Evolutionary conservation across 2,888 invertebrate genomes (phyloP).

Genomic region (Torymus tubicola): DNA sequence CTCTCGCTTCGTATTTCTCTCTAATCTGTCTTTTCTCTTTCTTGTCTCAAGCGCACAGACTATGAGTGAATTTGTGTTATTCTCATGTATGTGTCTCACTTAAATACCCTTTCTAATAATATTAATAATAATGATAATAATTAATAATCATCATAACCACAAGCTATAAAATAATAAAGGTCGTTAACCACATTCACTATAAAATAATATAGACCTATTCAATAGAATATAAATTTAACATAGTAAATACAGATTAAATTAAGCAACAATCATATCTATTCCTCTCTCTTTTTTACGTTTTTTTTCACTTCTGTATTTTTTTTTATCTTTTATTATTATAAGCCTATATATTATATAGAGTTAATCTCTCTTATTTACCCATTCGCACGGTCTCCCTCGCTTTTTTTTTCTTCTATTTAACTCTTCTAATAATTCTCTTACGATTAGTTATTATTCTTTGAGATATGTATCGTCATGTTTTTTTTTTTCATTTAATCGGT

Average conservation of each 20-base stretch:
- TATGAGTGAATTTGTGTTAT: slow-evolving; percentile 35
- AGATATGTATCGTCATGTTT: slow-evolving; percentile 76
- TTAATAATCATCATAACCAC: slow-evolving; percentile 58
- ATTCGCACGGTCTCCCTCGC: slow-evolving; percentile 42
- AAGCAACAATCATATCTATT: slow-evolving; percentile 72
- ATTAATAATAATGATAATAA: slow-evolving; percentile 56
- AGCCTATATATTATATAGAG: slow-evolving; percentile 56
- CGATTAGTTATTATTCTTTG: slow-evolving; percentile 76
- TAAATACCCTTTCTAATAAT: slow-evolving; percentile 69
- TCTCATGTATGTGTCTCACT: slow-evolving; percentile 39
- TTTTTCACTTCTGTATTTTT: slow-evolving; percentile 41
- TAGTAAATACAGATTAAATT: slow-evolving; percentile 75
- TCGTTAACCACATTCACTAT: slow-evolving; percentile 60
- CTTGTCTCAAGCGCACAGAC: slow-evolving; percentile 6
- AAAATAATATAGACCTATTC: slow-evolving; percentile 71
- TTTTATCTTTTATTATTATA: slow-evolving; percentile 44
- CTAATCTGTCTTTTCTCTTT: slow-evolving; percentile 49
- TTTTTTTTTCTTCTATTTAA: slow-evolving; percentile 45
- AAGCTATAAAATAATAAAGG: slow-evolving; percentile 63
- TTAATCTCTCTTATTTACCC: slow-evolving; percentile 56
- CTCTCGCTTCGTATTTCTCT: slow-evolving; percentile 45
- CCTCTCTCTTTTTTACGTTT: slow-evolving; percentile 52
- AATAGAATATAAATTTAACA: slow-evolving; percentile 75
- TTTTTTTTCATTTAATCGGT: slow-evolving; percentile 55
- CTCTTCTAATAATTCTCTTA: slow-evolving; percentile 69